These are phyloP conservation scores for Spilogale gracilis DNA, from an alignment of 2,113 vertebrate genomes.

Conservation along the genomic window DNA sequence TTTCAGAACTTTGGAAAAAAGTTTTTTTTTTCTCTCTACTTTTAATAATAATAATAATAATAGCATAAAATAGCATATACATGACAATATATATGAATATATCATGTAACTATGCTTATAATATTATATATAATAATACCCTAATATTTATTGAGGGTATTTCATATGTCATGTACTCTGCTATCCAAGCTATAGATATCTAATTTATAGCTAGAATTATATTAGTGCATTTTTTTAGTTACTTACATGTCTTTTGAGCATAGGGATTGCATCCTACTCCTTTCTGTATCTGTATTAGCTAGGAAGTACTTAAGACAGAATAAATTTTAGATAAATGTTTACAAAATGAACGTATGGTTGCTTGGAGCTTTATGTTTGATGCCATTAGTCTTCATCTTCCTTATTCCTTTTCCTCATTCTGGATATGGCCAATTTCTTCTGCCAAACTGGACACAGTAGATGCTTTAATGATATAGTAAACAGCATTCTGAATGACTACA, in stretches of 20 bases:
- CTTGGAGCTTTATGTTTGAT: neutral
- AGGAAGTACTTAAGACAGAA: neutral
- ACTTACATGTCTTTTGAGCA: neutral
- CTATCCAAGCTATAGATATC: neutral
- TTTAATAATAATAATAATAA: neutral
- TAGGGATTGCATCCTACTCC: neutral
- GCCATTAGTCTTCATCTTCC: neutral
- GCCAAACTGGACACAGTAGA: neutral
- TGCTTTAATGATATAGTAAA: neutral
- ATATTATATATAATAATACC: neutral
- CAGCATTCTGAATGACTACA: neutral
- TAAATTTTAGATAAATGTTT: neutral
- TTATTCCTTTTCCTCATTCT: neutral
- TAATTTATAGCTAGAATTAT: neutral
- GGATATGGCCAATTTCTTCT: neutral
- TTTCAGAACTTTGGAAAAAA: neutral
- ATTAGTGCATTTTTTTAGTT: neutral
- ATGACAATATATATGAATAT: neutral
- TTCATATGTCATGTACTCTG: neutral
- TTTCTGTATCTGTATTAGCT: neutral
- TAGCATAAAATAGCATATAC: neutral
- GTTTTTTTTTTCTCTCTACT: neutral
- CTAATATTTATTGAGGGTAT: neutral
- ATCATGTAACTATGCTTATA: neutral
- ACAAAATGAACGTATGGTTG: neutral